These are phyloP conservation scores for Oxyura jamaicensis DNA, from an alignment of 2,113 vertebrate species.

Conservation along the genomic window DNA sequence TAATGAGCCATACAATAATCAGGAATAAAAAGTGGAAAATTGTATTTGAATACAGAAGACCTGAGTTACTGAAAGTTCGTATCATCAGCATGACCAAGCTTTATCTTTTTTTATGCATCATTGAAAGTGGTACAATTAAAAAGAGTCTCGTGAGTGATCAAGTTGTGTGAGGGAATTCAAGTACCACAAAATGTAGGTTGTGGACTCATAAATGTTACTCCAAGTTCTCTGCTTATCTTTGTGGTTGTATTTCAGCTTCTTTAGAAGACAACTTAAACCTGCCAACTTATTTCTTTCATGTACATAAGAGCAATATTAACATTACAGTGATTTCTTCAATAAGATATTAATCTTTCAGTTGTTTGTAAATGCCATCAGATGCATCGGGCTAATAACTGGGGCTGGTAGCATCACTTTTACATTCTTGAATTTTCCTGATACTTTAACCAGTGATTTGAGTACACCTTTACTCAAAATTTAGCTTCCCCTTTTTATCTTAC, in stretches of 20 bases:
- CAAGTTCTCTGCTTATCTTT: background rate
- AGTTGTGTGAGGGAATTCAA: background rate
- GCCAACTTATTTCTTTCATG: background rate
- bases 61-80: background rate
- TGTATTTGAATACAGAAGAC: background rate
- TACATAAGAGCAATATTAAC: too few species aligned
- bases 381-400: too few species aligned
- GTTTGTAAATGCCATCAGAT: background rate
- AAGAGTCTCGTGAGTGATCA: background rate
- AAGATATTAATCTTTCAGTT: background rate
- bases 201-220: background rate
- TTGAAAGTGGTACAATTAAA: background rate
- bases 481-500: background rate
- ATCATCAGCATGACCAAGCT: background rate
- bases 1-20: background rate
- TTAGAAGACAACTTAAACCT: background rate
- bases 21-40: background rate
- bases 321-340: background rate
- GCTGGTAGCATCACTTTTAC: background rate
- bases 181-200: fast-evolving
- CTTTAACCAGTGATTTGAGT: background rate
- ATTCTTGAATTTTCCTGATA: background rate
- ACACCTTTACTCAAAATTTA: background rate
- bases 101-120: background rate
- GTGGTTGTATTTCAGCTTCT: background rate